Evolutionary conservation across 2,888 invertebrate species (phyloP), one percentile per base, ranked within the genome.

Genomic region (Steinernema scapterisci): DNA sequence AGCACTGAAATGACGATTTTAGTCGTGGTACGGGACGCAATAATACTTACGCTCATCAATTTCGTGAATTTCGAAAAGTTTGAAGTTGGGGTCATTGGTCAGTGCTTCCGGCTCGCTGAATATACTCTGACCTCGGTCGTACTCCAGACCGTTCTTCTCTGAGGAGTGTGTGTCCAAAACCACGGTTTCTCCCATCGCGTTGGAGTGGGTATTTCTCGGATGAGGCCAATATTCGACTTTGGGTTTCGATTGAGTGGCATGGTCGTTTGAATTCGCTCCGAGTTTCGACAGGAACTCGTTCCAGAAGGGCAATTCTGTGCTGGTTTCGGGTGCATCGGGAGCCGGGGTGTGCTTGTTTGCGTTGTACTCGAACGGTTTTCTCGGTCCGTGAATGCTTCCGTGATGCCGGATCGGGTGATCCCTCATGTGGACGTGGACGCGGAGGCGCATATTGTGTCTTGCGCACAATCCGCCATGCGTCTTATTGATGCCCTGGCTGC

Each of bases 391-490:
- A 11, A 52, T n/a, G 23, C 21, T 21, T 6, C 63, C 63, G 31
- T 38, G 63, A n/a, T 63, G 63, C 5, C 63, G 63, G 63, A 63
- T 63, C 31, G 63, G 31, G 63, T 63, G 63, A 21, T 52, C 52
- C 52, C 52, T 52, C 38, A 31, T 27, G 38, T 63, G 63, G 16
- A 63, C 63, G 19, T 63, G 63, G 27, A 63, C 63, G 11, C 63
- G 63, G 7, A 63, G 63, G 13, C 63, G 63, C 63, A 63, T 63
- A 31, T 63, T 63, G 63, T 63, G 63, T 16, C 63, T 27, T 31
- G 63, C 63, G 63, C 63, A 63, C 38, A 63, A 31, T 63, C 63
- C 63, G 27, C 63, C 63, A 63, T 63, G 63, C 63, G 63, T 63
- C 63, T 63, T 63, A 31, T 63, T 63, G 7, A 63, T 63, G 63